Conservation (phyloP, 2,888 invertebrate species). For the Agonopterix alstromeriana region DNA sequence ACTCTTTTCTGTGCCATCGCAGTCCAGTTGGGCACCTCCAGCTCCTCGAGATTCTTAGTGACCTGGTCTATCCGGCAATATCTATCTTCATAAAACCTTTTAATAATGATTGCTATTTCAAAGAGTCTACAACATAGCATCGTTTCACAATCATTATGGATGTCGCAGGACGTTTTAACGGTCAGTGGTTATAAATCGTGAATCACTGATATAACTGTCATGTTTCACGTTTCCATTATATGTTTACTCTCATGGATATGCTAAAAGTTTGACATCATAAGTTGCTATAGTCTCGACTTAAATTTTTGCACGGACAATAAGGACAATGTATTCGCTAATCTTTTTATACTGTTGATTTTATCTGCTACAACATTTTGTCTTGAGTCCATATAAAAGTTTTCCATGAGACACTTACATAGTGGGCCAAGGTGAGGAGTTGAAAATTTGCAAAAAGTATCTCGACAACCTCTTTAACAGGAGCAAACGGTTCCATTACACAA, state of each 20-base stretch:
- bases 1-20: no score
- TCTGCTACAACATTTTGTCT: slow-evolving; percentile 19
- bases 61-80: no score
- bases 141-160: no score
- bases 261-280: slow-evolving; percentile 36
- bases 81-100: slow-evolving; percentile 1
- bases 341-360: slow-evolving; percentile 16
- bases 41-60: no score
- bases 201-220: slow-evolving; percentile 69
- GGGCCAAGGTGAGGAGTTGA: slow-evolving; percentile 7
- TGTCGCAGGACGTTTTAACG: slow-evolving; percentile 45
- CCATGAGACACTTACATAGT: slow-evolving; percentile 5
- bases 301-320: slow-evolving; percentile 9
- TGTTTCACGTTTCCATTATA: slow-evolving; percentile 51
- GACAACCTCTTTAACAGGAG: no score
- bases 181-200: slow-evolving; percentile 54
- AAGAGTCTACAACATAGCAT: no score
- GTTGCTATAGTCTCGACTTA: slow-evolving; percentile 12
- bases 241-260: slow-evolving; percentile 54
- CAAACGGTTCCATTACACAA: no score
- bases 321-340: slow-evolving; percentile 5
- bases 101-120: no score
- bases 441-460: neutral
- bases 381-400: slow-evolving; percentile 13
- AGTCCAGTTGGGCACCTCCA: no score